Evolutionary conservation across 2,888 invertebrate genomes (phyloP), one percentile per base, ranked within the genome.

Genomic region (Chironomus riparius): DNA sequence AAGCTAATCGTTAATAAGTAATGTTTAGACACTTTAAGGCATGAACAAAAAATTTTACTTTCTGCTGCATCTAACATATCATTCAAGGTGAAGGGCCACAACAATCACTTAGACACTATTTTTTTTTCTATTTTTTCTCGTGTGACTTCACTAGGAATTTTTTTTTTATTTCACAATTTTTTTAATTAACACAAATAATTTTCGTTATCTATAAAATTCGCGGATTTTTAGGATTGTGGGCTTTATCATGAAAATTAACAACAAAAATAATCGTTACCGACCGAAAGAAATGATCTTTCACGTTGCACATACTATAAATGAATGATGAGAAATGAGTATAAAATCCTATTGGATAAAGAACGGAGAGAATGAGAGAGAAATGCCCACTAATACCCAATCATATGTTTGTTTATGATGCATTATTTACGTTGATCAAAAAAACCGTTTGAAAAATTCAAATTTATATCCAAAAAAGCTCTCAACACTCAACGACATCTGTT

Each of bases 31-130:
- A 38, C 38, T 38, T 38, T 38, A 38, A 38, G 38, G 38, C 38
- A 38, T 38, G 38, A 56, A n/a, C n/a, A n/a, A 48, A 48, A 48
- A 48, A 13, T 48, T 48, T 12, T 48, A 48, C n/a, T 50, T 56
- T 38, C 38, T 38, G 38, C 7, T 38, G 38, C 38, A 28, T 28
- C 5, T 28, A 28, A 28, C 28, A 21, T 22, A 65, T 21, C 13
- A n/a, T 47, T 70, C 70, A 70, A 70, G 70, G 70, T 70, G 70
- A 70, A 70, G 70, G 70, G 70, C 70, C 18, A 18, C 21, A 5
- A 10, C 4, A 38, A 38, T 38, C 38, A 38, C 38, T 38, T 2
- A 38, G 38, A 38, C n/a, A 56, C 7, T 15, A 56, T 5, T 22
- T 65, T 65, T 22, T 12, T 21, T 22, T 62, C 0, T 61, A 0